Evolutionary conservation across 2,888 invertebrate species (phyloP).

Genomic region (Ernsta delagoae): DNA sequence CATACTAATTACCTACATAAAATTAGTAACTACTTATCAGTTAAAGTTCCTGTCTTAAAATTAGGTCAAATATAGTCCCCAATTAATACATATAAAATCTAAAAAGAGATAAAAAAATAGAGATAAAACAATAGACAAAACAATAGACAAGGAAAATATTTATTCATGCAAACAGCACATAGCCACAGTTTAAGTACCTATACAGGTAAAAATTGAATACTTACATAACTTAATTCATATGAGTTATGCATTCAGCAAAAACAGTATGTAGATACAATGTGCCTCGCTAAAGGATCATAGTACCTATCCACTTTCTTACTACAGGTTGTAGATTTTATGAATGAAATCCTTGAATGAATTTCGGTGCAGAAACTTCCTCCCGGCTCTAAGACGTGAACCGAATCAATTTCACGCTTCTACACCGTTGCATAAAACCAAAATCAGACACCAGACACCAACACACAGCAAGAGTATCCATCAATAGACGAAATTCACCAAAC

Average conservation of each 20-base stretch:
- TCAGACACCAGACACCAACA: conserved; percentile 63
- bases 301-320: conserved; percentile 47
- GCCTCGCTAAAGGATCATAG: background rate
- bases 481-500: conserved; percentile 52
- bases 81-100: too few relatives aligned
- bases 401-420: conserved; percentile 79
- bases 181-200: too few relatives aligned
- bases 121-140: too few relatives aligned
- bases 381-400: conserved; percentile 54
- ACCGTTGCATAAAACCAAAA: conserved; percentile 78
- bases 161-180: too few relatives aligned
- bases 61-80: too few relatives aligned
- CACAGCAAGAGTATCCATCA: conserved; percentile 55
- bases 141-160: too few relatives aligned
- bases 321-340: conserved; percentile 70
- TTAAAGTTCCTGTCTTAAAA: background rate
- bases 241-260: too few relatives aligned
- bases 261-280: background rate
- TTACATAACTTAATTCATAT: too few relatives aligned
- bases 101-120: too few relatives aligned
- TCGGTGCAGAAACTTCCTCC: conserved; percentile 66
- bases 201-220: too few relatives aligned
- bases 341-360: conserved; percentile 67
- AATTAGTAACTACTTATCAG: too few relatives aligned
- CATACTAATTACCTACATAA: too few relatives aligned